Evolutionary conservation across 2,888 invertebrate species (phyloP), one percentile per base, ranked within the genome.

Genomic region (Agrotis puta): DNA sequence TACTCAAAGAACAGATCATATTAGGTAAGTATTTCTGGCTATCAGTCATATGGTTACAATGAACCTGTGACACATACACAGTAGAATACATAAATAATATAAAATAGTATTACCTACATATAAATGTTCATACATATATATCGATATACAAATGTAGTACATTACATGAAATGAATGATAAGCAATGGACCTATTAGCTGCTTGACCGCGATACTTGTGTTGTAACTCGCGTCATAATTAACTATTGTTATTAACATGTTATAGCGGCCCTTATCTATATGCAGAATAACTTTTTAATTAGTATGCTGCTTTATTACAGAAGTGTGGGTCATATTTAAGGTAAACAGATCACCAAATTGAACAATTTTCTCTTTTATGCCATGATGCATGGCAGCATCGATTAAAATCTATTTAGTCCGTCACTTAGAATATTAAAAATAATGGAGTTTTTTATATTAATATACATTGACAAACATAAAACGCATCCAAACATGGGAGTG

Each of bases 161-260:
- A 33, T 33, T 27, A 61, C 20, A 62, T 64, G 69, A 27, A 22
- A n/a, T 6, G 14, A 45, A 77, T 77, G 78, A 78, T 77, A 70
- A 81, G 63, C 48, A 57, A 33, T 54, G 64, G 39, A 50, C 56
- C 50, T 71, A 57, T 54, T 57, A 59, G 72, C 27, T 27, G 53
- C 9, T 51, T 61, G 62, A 78, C 62, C 71, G 51, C 72, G 62
- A 71, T 65, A 39, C 27, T 65, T 51, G n/a, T 70, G 53, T 70
- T 24, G 61, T 57, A 62, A 64, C 7, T 45, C 14, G 33, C 22
- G 24, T 64, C 24, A 69, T 48, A 61, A 75, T 64, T 22, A 73
- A 59, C 27, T n/a, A 50, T 78, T 80, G 58, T 66, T 58, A 22
- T 43, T n/a, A 69, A 57, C 56, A 27, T 20, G 65, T 16, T n/a